phyloP scores from a whole-genome alignment of 2,797 vertebrate genomes.

The Apogon talboti region DNA sequence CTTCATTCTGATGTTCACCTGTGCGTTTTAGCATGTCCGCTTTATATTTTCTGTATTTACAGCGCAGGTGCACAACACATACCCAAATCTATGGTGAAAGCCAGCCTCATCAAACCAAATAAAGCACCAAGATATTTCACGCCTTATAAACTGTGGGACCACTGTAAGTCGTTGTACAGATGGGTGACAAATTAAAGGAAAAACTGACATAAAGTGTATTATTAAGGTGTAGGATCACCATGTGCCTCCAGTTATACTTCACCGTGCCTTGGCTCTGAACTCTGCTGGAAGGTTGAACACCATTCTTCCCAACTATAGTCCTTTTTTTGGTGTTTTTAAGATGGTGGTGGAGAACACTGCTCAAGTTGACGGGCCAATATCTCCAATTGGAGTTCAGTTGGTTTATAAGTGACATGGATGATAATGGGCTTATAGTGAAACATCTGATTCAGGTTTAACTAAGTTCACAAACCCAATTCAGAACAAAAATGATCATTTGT shows the following conservation, averaged over 20 bases:
- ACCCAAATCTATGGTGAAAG: slow-evolving; percentile 12
- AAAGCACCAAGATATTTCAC: slow-evolving; percentile 22
- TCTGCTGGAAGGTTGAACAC: too few species aligned
- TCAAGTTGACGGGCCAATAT: not conserved
- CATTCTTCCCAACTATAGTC: not conserved
- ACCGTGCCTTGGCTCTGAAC: too few species aligned
- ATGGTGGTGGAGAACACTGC: too few species aligned
- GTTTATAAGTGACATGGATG: not conserved
- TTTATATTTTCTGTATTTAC: slow-evolving; percentile 19
- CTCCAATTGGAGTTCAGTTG: not conserved
- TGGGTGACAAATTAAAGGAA: not conserved
- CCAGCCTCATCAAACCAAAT: slow-evolving; percentile 23
- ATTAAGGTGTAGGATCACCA: too few species aligned
- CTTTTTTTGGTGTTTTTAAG: too few species aligned
- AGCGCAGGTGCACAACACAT: slow-evolving; percentile 3
- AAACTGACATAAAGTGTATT: too few species aligned
- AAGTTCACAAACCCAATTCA: too few species aligned
- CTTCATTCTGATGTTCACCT: slow-evolving; percentile 19
- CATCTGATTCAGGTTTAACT: too few species aligned
- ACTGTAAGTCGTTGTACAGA: not conserved
- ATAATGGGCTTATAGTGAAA: too few species aligned
- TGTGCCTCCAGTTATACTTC: too few species aligned
- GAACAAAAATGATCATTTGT: too few species aligned
- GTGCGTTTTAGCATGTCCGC: slow-evolving; percentile 55
- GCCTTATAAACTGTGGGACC: not conserved